A percentile compares a stretch with the other conserved stretches of the same genome.
phyloP scores from a whole-genome alignment of 1,140 invertebrate species.

The Drosophila santomea region DNA sequence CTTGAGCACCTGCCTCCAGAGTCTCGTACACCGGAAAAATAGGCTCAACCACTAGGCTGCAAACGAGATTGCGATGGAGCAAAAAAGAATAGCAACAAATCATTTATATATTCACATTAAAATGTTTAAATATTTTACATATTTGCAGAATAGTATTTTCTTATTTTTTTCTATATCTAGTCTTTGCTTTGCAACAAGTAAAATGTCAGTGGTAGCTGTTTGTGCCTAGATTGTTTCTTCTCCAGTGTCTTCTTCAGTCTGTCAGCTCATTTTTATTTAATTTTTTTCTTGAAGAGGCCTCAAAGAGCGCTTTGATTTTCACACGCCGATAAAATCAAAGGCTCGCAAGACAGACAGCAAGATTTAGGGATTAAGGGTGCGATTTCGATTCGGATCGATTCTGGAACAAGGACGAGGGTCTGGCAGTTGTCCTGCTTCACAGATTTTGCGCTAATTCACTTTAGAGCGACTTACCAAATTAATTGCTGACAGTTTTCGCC shows the following conservation, averaged over 20 bases:
- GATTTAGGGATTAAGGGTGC: constrained; percentile 22
- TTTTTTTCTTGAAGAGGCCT: constrained; percentile 7
- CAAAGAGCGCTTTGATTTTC: constrained; percentile 66
- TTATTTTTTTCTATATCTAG: too few species aligned
- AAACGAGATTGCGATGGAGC: too few species aligned
- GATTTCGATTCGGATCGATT: constrained; percentile 1
- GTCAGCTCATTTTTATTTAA: not conserved
- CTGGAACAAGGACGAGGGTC: not conserved
- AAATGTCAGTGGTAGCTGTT: not conserved
- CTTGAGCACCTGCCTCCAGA: constrained; percentile 12
- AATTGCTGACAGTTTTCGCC: constrained; percentile 71
- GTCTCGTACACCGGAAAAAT: constrained; percentile 3
- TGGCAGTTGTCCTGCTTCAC: constrained; percentile 29
- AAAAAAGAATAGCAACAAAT: too few species aligned
- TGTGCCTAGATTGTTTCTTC: not conserved
- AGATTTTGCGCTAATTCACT: constrained; percentile 71
- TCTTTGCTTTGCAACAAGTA: too few species aligned
- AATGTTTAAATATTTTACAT: too few species aligned
- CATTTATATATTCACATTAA: not conserved
- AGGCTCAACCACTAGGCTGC: not conserved
- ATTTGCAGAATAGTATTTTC: too few species aligned
- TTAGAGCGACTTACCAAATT: constrained; percentile 70
- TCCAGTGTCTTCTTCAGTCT: not conserved
- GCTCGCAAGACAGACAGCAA: constrained; percentile 12
- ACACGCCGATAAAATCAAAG: constrained; percentile 61